A percentile compares a stretch with the other conserved stretches of the same genome.
phyloP scores from a whole-genome alignment of 2,888 invertebrate species.

The Campoletis raptor region DNA sequence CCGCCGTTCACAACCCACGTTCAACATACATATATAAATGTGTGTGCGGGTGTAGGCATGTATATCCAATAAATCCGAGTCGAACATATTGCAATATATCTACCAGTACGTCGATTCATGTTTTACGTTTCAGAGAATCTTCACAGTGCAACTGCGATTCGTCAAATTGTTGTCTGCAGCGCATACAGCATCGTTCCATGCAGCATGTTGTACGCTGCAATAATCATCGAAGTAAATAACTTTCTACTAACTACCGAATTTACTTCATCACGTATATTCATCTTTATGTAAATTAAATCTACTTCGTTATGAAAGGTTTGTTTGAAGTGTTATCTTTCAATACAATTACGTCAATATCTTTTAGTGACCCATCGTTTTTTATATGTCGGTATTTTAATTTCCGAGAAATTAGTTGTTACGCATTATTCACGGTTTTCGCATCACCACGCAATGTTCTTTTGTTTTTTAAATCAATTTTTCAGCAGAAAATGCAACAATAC shows the following conservation, averaged over 20 bases:
- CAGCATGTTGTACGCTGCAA: not conserved
- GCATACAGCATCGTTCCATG: not conserved
- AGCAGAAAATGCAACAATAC: not conserved
- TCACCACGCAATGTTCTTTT: no score
- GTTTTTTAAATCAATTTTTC: not conserved
- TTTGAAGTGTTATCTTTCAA: not conserved
- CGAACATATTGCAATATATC: conserved; percentile 59
- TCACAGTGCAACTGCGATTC: conserved; percentile 10
- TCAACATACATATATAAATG: not conserved
- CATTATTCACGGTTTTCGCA: not conserved
- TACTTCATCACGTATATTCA: not conserved
- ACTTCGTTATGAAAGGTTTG: not conserved
- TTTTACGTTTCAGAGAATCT: conserved; percentile 55
- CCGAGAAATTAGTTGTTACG: no score
- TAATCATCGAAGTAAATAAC: not conserved
- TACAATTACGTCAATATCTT: not conserved
- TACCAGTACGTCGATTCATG: conserved; percentile 57
- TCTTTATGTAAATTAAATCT: not conserved
- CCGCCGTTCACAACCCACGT: conserved; percentile 31
- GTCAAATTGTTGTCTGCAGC: not conserved
- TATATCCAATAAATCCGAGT: conserved; percentile 58
- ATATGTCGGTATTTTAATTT: no score
- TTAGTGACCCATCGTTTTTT: no score
- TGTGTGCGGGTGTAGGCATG: not conserved
- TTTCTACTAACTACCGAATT: not conserved